Percentiles rank a stretch among this genome's conserved stretches.
These are phyloP conservation scores for Acronicta alni DNA, from an alignment of 2,888 invertebrate species.

Conservation along the genomic window DNA sequence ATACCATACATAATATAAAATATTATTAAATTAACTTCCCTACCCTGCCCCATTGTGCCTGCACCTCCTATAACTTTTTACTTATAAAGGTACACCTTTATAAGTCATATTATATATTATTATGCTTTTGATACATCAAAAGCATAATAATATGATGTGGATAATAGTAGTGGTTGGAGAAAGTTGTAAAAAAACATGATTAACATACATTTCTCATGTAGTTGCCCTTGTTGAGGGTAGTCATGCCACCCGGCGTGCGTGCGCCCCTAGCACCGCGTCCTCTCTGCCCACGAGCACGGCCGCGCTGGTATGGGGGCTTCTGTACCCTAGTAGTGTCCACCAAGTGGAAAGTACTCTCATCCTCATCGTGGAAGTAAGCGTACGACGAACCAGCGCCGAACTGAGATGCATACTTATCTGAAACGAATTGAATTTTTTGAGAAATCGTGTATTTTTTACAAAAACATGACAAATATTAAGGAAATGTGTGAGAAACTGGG, in stretches of 20 bases:
- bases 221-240: conserved; percentile 93
- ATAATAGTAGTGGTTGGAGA: too few relatives aligned
- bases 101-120: too few relatives aligned
- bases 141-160: too few relatives aligned
- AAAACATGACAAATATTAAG: conserved; percentile 16
- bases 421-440: conserved; percentile 11
- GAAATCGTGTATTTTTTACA: not conserved
- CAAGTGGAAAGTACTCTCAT: conserved; percentile 99
- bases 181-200: not conserved
- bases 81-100: too few relatives aligned
- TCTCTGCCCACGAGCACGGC: conserved; percentile 95
- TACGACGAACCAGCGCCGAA: conserved; percentile 99
- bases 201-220: conserved; percentile 47
- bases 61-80: too few relatives aligned
- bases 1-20: too few relatives aligned
- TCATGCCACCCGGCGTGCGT: conserved; percentile 93
- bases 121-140: too few relatives aligned
- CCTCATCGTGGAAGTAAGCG: conserved; percentile 99
- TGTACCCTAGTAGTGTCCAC: conserved; percentile 97
- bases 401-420: conserved; percentile 97
- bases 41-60: too few relatives aligned
- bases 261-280: conserved; percentile 92
- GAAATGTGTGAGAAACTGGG: not conserved
- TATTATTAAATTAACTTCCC: too few relatives aligned
- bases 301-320: conserved; percentile 97